A percentile compares a stretch with the other conserved stretches of the same genome.
These are phyloP conservation scores for Caprella mutica DNA, from an alignment of 2,888 invertebrate species.

Conservation along the genomic window DNA sequence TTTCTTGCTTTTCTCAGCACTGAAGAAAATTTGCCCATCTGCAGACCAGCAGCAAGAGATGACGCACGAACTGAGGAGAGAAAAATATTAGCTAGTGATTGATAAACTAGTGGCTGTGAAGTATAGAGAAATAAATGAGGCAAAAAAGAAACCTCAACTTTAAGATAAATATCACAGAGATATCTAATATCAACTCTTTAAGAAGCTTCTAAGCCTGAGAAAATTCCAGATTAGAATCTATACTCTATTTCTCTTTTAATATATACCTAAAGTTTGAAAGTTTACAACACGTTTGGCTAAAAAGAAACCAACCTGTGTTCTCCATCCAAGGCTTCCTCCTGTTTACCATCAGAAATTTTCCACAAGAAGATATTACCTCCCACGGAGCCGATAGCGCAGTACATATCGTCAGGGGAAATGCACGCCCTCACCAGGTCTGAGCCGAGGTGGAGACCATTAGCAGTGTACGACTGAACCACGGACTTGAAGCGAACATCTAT, in stretches of 20 bases:
- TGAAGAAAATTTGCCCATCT: slow-evolving; percentile 1
- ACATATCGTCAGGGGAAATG: slow-evolving; percentile 80
- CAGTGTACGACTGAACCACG: slow-evolving; percentile 47
- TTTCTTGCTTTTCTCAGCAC: neutral
- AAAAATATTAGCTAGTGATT: too few species aligned
- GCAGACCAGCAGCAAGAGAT: neutral
- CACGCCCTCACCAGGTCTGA: slow-evolving; percentile 88
- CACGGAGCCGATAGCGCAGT: slow-evolving; percentile 78
- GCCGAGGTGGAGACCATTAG: slow-evolving; percentile 88
- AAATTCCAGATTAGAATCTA: too few species aligned
- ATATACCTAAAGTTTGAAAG: too few species aligned
- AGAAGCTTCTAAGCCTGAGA: too few species aligned
- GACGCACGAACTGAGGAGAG: slow-evolving; percentile 2
- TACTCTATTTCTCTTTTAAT: too few species aligned
- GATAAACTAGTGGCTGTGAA: too few species aligned
- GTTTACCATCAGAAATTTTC: slow-evolving; percentile 63
- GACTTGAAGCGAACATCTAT: neutral
- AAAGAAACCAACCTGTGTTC: too few species aligned
- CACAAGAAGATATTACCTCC: slow-evolving; percentile 88
- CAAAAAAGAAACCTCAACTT: too few species aligned
- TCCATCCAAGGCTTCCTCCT: slow-evolving; percentile 66
- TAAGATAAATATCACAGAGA: too few species aligned
- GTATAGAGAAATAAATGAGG: too few species aligned
- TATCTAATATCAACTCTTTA: too few species aligned
- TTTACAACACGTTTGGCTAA: too few species aligned